Evolutionary conservation across 2,113 vertebrate genomes (phyloP), one percentile per base, ranked within the genome.

Genomic region (Lota lota): DNA sequence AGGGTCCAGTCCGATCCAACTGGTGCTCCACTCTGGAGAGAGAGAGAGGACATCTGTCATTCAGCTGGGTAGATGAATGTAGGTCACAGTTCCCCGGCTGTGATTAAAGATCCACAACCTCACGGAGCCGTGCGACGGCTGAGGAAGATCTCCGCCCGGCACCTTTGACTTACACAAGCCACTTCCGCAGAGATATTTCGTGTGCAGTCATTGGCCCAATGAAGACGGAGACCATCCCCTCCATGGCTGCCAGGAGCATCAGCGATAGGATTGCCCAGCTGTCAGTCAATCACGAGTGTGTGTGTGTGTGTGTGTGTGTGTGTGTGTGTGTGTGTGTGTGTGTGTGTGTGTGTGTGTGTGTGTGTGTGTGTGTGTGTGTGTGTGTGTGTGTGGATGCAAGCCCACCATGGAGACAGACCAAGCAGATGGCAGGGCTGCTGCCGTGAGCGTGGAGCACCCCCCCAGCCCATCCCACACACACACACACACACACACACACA

Each of bases 371-470:
- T 47, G 40, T 47, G 40, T 47, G 40, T 12, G 40, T 47, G 36
- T 40, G 36, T 40, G 36, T 40, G 6, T 11, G 40, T 47, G 61
- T 68, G 78, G 84, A 89, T 83, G 63, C 74, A 67, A 76, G 77
- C 72, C 78, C 83, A 81, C 79, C 80, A 79, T 79, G 65, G 89
- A 84, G 40, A 81, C 73, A 68, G 82, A 73, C 72, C 75, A 82
- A 82, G 87, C 92, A 93, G 91, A 92, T 92, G 91, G 91, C 84
- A 47, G 75, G 67, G 71, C 69, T 71, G 63, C 70, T 62, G 72
- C 79, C 82, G 81, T 83, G 76, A 72, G 65, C 74, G 5, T 66
- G 63, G 40, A 47, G 40, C 81, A 68, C 81, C 83, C 85, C 87
- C 88, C 65, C 77, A 10, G 2, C 40, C 40, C 40, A 8, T 8